Percentiles rank a stretch among this genome's conserved stretches.
Evolutionary conservation across 1,140 invertebrate species (phyloP).

Genomic region (Lordiphosa collinella): DNA sequence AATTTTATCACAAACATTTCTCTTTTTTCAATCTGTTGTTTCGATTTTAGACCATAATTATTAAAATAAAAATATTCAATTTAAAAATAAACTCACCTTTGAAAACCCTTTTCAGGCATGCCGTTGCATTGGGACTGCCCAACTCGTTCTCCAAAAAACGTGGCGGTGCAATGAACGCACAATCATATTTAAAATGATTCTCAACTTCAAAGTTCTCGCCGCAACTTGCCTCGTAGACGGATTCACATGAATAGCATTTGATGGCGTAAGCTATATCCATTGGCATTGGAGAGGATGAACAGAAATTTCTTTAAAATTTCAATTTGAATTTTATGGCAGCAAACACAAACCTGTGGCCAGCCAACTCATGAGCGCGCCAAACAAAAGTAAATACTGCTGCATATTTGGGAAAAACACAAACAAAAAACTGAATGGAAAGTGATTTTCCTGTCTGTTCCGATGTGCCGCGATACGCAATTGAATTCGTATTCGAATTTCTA

Average conservation of each 20-base stretch:
- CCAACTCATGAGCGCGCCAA: conserved; percentile 37
- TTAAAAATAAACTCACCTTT: conserved; percentile 40
- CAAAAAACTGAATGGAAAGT: conserved; percentile 22
- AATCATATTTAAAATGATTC: conserved; percentile 71
- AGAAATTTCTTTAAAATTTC: conserved; percentile 28
- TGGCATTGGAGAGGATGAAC: conserved; percentile 49
- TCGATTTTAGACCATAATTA: no score
- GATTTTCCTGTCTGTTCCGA: conserved; percentile 18
- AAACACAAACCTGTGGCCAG: conserved; percentile 56
- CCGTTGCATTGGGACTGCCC: conserved; percentile 57
- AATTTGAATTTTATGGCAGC: background rate
- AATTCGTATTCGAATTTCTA: conserved; percentile 13
- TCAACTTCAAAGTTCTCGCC: conserved; percentile 67
- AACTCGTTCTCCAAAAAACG: conserved; percentile 57
- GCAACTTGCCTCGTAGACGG: conserved; percentile 58
- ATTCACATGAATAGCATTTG: conserved; percentile 70
- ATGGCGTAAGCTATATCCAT: conserved; percentile 58
- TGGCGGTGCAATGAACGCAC: conserved; percentile 62
- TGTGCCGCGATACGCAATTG: background rate
- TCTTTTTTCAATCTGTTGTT: background rate
- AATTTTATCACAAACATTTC: background rate
- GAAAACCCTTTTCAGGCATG: conserved; percentile 64
- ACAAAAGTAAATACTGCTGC: conserved; percentile 64
- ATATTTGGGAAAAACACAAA: conserved; percentile 14
- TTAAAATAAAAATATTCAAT: no score